phyloP scores from a whole-genome alignment of 1,140 invertebrate genomes.

The Teleopsis dalmanni region DNA sequence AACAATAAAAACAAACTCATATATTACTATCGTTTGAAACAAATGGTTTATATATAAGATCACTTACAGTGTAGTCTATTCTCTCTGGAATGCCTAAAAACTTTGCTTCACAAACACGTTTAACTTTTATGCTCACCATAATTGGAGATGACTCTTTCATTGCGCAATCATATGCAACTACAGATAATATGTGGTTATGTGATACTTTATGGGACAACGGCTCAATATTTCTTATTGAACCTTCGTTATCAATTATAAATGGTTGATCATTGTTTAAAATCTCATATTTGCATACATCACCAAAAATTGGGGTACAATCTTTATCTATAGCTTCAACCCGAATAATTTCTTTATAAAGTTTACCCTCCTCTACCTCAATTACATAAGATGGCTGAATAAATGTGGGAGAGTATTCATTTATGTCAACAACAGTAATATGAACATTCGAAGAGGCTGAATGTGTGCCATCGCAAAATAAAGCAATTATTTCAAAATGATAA shows the following conservation, averaged over 20 bases:
- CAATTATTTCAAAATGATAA: constrained; percentile 93
- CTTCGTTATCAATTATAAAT: constrained; percentile 87
- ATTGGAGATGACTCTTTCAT: constrained; percentile 83
- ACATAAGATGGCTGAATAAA: constrained; percentile 85
- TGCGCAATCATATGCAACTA: constrained; percentile 93
- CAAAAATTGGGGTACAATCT: constrained; percentile 85
- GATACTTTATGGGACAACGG: constrained; percentile 82
- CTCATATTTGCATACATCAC: constrained; percentile 93
- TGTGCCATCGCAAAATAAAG: constrained; percentile 78
- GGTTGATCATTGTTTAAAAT: constrained; percentile 84
- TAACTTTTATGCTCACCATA: constrained; percentile 89
- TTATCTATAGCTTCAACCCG: constrained; percentile 83
- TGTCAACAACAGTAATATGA: constrained; percentile 89
- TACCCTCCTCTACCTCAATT: constrained; percentile 82
- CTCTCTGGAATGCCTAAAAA: constrained; percentile 70
- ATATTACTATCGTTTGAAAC: background rate
- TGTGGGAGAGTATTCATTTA: constrained; percentile 87
- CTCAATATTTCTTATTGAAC: constrained; percentile 82
- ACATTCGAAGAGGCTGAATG: constrained; percentile 82
- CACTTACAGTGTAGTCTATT: constrained; percentile 83
- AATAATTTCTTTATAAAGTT: constrained; percentile 81
- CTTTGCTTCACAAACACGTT: constrained; percentile 37
- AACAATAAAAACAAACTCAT: background rate
- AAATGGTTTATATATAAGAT: background rate
- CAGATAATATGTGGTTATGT: constrained; percentile 92